These are phyloP conservation scores for Andricus curvator DNA, from an alignment of 2,888 invertebrate genomes.

Conservation along the genomic window DNA sequence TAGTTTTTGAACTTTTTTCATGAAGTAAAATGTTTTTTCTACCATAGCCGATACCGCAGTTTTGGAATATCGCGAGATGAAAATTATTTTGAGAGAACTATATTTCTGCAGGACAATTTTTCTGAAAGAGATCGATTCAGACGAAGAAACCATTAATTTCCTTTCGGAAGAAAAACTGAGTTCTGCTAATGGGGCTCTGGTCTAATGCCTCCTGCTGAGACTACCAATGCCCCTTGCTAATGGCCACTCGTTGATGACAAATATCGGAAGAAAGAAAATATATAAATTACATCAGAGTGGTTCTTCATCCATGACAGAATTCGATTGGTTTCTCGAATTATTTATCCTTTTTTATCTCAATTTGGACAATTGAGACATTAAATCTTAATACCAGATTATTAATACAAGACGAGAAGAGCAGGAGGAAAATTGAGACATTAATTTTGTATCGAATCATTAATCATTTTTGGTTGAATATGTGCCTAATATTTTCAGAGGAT, in stretches of 20 bases:
- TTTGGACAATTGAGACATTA: conserved; percentile 37
- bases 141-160: conserved; percentile 75
- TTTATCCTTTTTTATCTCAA: not conserved
- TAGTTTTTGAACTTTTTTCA: too few species aligned
- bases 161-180: conserved; percentile 73
- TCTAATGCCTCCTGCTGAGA: conserved; percentile 77
- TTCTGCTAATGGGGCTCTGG: conserved; percentile 76
- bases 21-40: too few species aligned
- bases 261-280: conserved; percentile 77
- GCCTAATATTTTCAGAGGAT: too few species aligned
- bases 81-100: not conserved
- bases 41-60: not conserved
- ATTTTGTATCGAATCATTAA: conserved; percentile 2
- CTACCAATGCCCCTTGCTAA: conserved; percentile 71
- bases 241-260: conserved; percentile 78
- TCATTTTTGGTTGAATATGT: not conserved
- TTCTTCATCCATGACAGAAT: conserved; percentile 60
- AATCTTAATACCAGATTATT: conserved; percentile 49
- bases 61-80: not conserved
- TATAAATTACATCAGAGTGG: conserved; percentile 75
- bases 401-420: not conserved
- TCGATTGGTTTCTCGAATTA: not conserved
- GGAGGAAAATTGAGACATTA: not conserved
- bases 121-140: not conserved
- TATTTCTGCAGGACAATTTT: not conserved